A percentile compares a stretch with the other conserved stretches of the same genome.
Conservation (phyloP, 2,113 vertebrate species). For the Calyptommatus sinebrachiatus region DNA sequence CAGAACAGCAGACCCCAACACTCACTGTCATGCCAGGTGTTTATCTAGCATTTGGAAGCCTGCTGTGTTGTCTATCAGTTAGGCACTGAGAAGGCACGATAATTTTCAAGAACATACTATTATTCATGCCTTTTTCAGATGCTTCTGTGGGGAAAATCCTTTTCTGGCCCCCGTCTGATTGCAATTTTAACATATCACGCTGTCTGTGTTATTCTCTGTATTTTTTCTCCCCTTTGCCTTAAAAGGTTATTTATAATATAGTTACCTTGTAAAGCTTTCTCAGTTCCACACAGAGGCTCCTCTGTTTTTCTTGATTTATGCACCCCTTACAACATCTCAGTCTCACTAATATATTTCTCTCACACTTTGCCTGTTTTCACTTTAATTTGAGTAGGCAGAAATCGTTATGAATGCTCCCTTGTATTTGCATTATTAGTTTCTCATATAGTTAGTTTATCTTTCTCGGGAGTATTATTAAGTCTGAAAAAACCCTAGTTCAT, state of each 20-base stretch:
- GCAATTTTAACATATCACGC: too few relatives aligned
- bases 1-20: too few relatives aligned
- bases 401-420: neutral
- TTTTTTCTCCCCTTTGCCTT: neutral
- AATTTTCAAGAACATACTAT: too few relatives aligned
- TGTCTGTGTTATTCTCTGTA: neutral
- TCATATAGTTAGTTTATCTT: neutral
- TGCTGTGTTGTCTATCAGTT: too few relatives aligned
- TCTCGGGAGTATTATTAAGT: conserved; percentile 19
- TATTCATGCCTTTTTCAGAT: too few relatives aligned
- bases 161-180: too few relatives aligned
- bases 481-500: conserved; percentile 1
- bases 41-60: too few relatives aligned
- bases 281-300: too few relatives aligned
- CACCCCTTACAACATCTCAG: neutral
- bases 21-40: too few relatives aligned
- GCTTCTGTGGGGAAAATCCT: too few relatives aligned
- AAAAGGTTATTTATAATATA: neutral
- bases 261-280: neutral
- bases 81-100: too few relatives aligned
- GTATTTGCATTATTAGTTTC: neutral
- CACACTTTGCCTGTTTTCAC: neutral
- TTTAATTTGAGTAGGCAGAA: neutral
- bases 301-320: neutral
- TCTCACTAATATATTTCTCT: neutral